Evolutionary conservation across 2,888 invertebrate species (phyloP).

Genomic region (Caenorhabditis auriculariae): DNA sequence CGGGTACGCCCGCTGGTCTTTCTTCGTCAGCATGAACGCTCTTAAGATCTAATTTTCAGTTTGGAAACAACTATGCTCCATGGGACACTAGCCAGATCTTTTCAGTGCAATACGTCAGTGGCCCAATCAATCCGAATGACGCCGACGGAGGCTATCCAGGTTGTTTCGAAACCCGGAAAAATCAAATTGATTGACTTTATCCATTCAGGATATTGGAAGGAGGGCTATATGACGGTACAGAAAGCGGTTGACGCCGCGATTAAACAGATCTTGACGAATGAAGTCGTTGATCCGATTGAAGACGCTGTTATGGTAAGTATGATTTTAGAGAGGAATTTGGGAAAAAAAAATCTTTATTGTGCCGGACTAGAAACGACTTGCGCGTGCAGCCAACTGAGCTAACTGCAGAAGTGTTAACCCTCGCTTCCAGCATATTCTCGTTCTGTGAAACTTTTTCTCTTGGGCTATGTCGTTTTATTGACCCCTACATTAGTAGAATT

Average conservation of each 20-base stretch:
- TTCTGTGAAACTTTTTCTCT: too few relatives aligned
- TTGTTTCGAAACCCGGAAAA: conserved; percentile 61
- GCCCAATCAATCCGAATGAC: conserved; percentile 46
- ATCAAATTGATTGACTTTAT: neutral
- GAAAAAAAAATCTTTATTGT: too few relatives aligned
- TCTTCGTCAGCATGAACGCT: too few relatives aligned
- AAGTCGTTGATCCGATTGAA: too few relatives aligned
- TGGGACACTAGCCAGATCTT: conserved; percentile 48
- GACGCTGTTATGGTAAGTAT: too few relatives aligned
- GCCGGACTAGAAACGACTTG: too few relatives aligned
- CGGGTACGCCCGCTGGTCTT: too few relatives aligned
- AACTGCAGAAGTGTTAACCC: too few relatives aligned
- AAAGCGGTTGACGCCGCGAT: conserved; percentile 69
- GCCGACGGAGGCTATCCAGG: conserved; percentile 67
- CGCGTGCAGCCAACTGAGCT: too few relatives aligned
- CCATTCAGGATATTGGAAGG: conserved; percentile 70
- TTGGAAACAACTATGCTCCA: conserved; percentile 29
- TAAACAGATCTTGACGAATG: conserved; percentile 4
- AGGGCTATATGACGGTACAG: conserved; percentile 75
- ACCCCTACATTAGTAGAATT: too few relatives aligned
- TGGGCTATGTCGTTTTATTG: too few relatives aligned
- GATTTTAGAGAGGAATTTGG: neutral
- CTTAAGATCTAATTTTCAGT: conserved; percentile 1
- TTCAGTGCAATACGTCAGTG: conserved; percentile 42
- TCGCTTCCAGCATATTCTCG: too few relatives aligned